Conservation (phyloP, 2,888 invertebrate species). For the Elaeidobius kamerunicus region DNA sequence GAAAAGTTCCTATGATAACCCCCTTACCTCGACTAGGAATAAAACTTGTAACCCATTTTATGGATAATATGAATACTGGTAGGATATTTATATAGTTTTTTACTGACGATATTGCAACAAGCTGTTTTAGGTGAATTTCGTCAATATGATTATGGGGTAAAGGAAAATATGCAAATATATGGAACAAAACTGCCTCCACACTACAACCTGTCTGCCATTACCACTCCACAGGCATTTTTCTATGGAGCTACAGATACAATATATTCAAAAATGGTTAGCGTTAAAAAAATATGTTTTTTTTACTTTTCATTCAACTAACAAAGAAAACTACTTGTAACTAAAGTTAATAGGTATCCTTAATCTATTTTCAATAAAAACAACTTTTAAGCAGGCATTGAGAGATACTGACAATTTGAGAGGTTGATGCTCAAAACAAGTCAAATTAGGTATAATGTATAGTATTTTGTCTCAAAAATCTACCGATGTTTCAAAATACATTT, state of each 20-base stretch:
- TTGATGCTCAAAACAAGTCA: too few species aligned
- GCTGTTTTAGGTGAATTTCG: constrained; percentile 20
- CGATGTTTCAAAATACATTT: too few species aligned
- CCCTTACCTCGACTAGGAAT: constrained; percentile 11
- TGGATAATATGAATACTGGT: constrained; percentile 18
- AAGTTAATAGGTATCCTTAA: too few species aligned
- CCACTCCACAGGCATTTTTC: constrained; percentile 49
- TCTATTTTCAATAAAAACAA: too few species aligned
- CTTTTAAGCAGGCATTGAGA: too few species aligned
- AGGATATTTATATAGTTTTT: not conserved
- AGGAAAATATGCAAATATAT: constrained; percentile 39
- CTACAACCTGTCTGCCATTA: constrained; percentile 47
- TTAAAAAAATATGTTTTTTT: too few species aligned
- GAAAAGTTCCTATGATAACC: too few species aligned
- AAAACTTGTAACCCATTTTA: constrained; percentile 9
- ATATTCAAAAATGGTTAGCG: constrained; percentile 55
- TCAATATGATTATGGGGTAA: constrained; percentile 57
- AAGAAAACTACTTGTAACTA: too few species aligned
- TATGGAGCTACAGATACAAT: constrained; percentile 49
- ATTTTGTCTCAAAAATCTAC: too few species aligned
- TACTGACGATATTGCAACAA: not conserved
- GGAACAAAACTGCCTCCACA: constrained; percentile 45
- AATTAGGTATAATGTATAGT: too few species aligned
- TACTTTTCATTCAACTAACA: too few species aligned
- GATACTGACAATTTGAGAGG: too few species aligned